phyloP scores from a whole-genome alignment of 2,797 vertebrate species.

The Lutra lutra region DNA sequence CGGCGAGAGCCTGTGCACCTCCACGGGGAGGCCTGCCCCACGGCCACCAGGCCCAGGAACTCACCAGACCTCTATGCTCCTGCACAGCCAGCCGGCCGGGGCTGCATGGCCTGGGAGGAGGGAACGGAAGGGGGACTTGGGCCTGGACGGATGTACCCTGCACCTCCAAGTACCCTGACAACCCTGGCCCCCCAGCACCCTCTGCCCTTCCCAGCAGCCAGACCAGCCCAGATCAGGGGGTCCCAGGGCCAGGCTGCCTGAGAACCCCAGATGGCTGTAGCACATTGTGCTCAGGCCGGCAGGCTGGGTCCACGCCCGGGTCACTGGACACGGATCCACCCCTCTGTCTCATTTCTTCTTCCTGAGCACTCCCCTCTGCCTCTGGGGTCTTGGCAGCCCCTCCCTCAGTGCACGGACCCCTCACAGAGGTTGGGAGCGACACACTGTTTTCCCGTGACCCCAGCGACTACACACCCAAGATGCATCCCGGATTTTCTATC shows the following conservation, averaged over 20 bases:
- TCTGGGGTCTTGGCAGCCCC: neutral
- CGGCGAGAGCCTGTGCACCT: rapidly evolving
- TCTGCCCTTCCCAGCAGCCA: too few relatives aligned
- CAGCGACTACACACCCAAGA: rapidly evolving
- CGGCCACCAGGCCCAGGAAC: too few relatives aligned
- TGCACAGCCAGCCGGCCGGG: rapidly evolving
- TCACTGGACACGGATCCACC: neutral
- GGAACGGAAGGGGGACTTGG: neutral
- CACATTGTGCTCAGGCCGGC: rapidly evolving
- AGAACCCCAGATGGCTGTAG: too few relatives aligned
- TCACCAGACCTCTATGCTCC: neutral
- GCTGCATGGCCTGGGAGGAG: neutral
- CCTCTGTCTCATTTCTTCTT: neutral
- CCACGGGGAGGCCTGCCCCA: neutral
- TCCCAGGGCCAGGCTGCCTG: neutral
- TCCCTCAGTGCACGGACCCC: neutral
- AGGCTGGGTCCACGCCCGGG: rapidly evolving
- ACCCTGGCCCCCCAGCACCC: rapidly evolving
- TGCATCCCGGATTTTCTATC: too few relatives aligned
- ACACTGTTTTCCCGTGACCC: too few relatives aligned
- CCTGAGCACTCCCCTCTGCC: neutral
- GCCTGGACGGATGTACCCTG: too few relatives aligned
- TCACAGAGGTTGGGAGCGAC: rapidly evolving
- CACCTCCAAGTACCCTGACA: neutral
- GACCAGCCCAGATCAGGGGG: neutral